These are phyloP conservation scores for Meloe dianella DNA, from an alignment of 2,888 invertebrate species.

Conservation along the genomic window DNA sequence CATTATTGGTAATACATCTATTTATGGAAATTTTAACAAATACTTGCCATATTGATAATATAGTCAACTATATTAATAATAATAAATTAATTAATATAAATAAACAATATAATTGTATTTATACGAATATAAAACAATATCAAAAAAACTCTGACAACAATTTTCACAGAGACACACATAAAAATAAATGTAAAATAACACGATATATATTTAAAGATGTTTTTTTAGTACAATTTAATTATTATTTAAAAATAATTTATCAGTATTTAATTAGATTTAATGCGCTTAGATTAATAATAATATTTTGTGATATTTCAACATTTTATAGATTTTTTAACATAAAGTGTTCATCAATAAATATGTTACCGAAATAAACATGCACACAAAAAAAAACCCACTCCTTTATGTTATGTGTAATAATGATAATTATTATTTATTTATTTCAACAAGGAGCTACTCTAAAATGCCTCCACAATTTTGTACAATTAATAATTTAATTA, in stretches of 20 bases:
- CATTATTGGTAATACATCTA: conserved; percentile 31
- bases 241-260: conserved; percentile 27
- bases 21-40: conserved; percentile 29
- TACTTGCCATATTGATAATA: conserved; percentile 25
- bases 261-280: conserved; percentile 28
- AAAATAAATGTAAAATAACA: conserved; percentile 30
- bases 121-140: conserved; percentile 33
- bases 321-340: conserved; percentile 33
- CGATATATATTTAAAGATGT: conserved; percentile 33
- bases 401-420: background rate
- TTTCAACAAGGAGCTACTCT: background rate
- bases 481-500: background rate
- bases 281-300: conserved; percentile 33
- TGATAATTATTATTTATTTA: background rate
- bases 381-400: background rate
- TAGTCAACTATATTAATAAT: conserved; percentile 7
- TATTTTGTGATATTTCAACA: conserved; percentile 34
- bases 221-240: conserved; percentile 24
- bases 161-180: conserved; percentile 48
- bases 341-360: conserved; percentile 32
- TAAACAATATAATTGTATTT: conserved; percentile 19
- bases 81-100: conserved; percentile 22
- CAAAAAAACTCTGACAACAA: conserved; percentile 56
- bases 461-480: background rate
- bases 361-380: conserved; percentile 29